These are phyloP conservation scores for Myrmophylax atrothorax DNA, from an alignment of 2,113 vertebrate genomes.

Conservation along the genomic window DNA sequence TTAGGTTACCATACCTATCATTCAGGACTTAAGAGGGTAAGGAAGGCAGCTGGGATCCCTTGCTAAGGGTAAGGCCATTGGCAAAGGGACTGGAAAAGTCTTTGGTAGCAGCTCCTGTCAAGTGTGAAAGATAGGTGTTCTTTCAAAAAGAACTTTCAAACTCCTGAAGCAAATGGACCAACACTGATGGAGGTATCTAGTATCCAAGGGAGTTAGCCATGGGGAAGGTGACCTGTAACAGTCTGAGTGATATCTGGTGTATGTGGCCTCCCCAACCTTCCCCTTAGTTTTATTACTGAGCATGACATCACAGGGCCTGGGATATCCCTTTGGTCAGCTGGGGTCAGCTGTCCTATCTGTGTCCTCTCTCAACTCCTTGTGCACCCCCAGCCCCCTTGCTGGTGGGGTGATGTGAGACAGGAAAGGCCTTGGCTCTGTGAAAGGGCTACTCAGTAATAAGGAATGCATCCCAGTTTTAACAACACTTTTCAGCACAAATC, in stretches of 20 bases:
- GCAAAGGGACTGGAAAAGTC: neutral
- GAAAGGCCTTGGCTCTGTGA: neutral
- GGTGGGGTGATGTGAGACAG: neutral
- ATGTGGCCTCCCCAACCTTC: fast-evolving
- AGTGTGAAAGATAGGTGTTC: neutral
- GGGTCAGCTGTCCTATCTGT: neutral
- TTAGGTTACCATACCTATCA: neutral
- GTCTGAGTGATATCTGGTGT: neutral
- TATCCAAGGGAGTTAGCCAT: neutral
- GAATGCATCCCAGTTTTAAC: neutral
- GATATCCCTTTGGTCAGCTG: neutral
- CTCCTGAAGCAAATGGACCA: neutral
- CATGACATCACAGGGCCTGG: fast-evolving
- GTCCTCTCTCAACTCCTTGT: neutral
- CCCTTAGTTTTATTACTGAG: neutral
- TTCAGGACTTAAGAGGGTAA: neutral
- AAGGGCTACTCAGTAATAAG: neutral
- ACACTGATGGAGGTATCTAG: neutral
- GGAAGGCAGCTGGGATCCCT: neutral
- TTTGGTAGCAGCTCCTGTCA: neutral
- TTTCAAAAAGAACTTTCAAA: neutral
- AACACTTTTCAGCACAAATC: neutral
- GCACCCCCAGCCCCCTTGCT: fast-evolving
- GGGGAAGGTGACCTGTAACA: neutral
- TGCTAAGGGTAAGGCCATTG: neutral